Percentiles rank a stretch among this genome's conserved stretches.
Evolutionary conservation across 2,888 invertebrate species (phyloP).

Genomic region (Cryptocheilus praepositus): DNA sequence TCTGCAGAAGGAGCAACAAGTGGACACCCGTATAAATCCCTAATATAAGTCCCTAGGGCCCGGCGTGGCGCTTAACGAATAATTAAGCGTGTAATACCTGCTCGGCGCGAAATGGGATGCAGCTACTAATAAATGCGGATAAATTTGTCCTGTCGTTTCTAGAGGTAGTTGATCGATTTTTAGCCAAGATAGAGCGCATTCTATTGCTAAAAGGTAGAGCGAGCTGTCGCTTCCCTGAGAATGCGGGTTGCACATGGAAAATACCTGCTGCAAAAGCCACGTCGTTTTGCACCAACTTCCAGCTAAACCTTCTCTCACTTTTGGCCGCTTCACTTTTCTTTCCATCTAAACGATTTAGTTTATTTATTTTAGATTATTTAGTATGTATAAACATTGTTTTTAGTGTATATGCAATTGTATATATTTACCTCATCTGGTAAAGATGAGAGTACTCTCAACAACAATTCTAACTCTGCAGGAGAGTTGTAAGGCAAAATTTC

Average conservation of each 20-base stretch:
- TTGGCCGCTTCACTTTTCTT: conserved; percentile 47
- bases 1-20: too few relatives aligned
- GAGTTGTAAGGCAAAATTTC: conserved; percentile 79
- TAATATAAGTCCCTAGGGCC: too few relatives aligned
- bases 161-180: conserved; percentile 63
- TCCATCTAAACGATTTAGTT: conserved; percentile 52
- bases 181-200: conserved; percentile 67
- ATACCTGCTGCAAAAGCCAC: conserved; percentile 68
- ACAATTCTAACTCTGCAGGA: conserved; percentile 79
- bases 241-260: conserved; percentile 60
- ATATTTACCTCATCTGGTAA: conserved; percentile 89
- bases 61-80: too few relatives aligned
- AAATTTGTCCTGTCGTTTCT: conserved; percentile 64
- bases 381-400: too few relatives aligned
- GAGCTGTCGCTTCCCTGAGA: conserved; percentile 46
- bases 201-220: conserved; percentile 62
- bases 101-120: conserved; percentile 63
- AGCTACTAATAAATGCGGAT: conserved; percentile 64
- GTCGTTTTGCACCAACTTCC: conserved; percentile 64
- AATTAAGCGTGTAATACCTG: conserved; percentile 31
- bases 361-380: too few relatives aligned
- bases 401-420: conserved; percentile 1
- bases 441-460: conserved; percentile 89
- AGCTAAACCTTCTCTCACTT: conserved; percentile 51
- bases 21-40: too few relatives aligned